Percentiles rank a stretch among this genome's conserved stretches.
phyloP scores from a whole-genome alignment of 2,888 invertebrate species.

The Leptopilina syphax region DNA sequence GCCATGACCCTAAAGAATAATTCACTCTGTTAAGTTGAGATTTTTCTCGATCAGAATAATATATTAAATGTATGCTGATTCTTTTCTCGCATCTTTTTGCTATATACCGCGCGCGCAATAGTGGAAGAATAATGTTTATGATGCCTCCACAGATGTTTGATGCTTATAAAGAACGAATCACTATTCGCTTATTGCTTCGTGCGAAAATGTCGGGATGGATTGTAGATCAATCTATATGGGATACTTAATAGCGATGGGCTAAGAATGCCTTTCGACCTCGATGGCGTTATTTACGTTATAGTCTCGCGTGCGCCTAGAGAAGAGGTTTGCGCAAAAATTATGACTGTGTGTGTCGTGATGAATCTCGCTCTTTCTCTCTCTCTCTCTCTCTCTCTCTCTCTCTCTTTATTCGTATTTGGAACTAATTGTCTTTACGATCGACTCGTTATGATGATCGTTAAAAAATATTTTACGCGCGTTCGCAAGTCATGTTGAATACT shows the following conservation, averaged over 20 bases:
- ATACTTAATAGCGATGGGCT: slow-evolving; percentile 27
- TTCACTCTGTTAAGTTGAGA: slow-evolving; percentile 16
- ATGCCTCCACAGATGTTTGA: not conserved
- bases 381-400: not conserved
- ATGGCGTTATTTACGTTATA: slow-evolving; percentile 32
- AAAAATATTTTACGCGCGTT: slow-evolving; percentile 35
- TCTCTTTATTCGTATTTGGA: slow-evolving; percentile 27
- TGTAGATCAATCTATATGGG: slow-evolving; percentile 34
- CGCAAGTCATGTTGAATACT: slow-evolving; percentile 3
- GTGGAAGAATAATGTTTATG: slow-evolving; percentile 29
- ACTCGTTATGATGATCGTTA: slow-evolving; percentile 40
- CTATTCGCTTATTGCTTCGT: slow-evolving; percentile 33
- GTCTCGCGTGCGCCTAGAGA: too few relatives aligned
- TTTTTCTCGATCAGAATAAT: slow-evolving; percentile 21
- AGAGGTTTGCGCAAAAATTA: too few relatives aligned
- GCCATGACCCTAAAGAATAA: slow-evolving; percentile 46
- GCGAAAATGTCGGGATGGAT: slow-evolving; percentile 35
- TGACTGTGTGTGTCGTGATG: not conserved
- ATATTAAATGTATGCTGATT: not conserved
- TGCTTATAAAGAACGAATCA: slow-evolving; percentile 14
- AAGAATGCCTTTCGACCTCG: slow-evolving; percentile 36
- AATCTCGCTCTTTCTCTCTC: not conserved
- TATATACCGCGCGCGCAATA: not conserved
- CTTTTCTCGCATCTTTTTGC: slow-evolving; percentile 12
- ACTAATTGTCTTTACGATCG: slow-evolving; percentile 37